Evolutionary conservation across 1,140 invertebrate species (phyloP).

Genomic region (Chironomus tepperi): DNA sequence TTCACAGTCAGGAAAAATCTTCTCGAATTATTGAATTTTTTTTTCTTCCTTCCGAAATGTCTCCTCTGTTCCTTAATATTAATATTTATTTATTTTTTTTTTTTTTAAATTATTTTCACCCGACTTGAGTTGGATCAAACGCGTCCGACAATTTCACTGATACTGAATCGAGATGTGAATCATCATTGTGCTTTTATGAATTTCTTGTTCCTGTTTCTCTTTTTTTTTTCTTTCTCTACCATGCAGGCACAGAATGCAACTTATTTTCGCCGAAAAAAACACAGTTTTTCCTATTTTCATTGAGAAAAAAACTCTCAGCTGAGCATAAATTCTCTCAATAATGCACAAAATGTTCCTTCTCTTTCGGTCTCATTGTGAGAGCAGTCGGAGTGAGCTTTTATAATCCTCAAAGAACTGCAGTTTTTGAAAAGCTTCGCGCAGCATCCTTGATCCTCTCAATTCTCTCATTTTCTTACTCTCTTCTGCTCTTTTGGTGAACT

Average conservation of each 20-base stretch:
- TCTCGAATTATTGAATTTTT: not conserved
- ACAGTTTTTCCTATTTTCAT: not conserved
- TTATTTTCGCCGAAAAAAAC: not conserved
- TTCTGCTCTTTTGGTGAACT: not conserved
- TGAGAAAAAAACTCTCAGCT: not conserved
- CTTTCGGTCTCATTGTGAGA: not conserved
- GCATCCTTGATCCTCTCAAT: not conserved
- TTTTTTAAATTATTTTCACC: too few relatives aligned
- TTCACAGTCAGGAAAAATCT: not conserved
- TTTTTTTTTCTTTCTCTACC: not conserved
- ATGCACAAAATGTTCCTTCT: not conserved
- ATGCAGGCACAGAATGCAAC: not conserved
- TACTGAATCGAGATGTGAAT: not conserved
- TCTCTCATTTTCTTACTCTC: not conserved
- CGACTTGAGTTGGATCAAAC: not conserved
- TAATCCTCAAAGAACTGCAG: not conserved
- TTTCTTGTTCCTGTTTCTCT: not conserved
- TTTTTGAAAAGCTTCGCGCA: not conserved
- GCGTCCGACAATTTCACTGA: conserved; percentile 16
- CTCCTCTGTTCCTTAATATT: not conserved
- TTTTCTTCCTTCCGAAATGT: not conserved
- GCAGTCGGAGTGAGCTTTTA: not conserved
- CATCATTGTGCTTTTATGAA: conserved; percentile 17
- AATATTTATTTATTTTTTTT: not conserved
- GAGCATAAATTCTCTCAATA: not conserved